phyloP scores from a whole-genome alignment of 2,888 invertebrate genomes.

The Trichogramma evanescens region DNA sequence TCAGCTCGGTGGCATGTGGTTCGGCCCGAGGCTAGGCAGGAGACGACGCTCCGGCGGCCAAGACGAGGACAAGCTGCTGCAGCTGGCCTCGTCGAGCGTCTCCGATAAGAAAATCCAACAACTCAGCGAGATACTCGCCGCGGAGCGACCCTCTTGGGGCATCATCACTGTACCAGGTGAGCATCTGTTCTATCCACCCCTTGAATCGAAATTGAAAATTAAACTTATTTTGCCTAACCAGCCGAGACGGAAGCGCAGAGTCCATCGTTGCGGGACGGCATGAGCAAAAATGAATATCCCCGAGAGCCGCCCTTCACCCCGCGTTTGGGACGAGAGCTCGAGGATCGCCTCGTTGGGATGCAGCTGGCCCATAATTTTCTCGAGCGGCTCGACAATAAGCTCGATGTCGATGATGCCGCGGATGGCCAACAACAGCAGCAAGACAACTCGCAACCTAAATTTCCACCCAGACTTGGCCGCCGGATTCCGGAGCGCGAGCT shows the following conservation, averaged over 20 bases:
- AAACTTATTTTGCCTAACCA: neutral
- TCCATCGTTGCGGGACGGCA: neutral
- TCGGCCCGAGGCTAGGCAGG: slow-evolving; percentile 52
- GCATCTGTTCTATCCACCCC: too few species aligned
- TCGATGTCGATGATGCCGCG: slow-evolving; percentile 25
- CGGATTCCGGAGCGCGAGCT: slow-evolving; percentile 35
- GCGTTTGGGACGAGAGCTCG: slow-evolving; percentile 41
- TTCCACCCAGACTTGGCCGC: slow-evolving; percentile 39
- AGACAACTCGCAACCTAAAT: slow-evolving; percentile 30
- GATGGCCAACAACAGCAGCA: slow-evolving; percentile 32
- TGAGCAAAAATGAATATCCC: slow-evolving; percentile 30
- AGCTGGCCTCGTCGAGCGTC: slow-evolving; percentile 31
- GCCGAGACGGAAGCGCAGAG: neutral
- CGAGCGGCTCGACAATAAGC: slow-evolving; percentile 29
- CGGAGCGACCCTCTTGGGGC: slow-evolving; percentile 40
- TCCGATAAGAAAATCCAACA: slow-evolving; percentile 38
- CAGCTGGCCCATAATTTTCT: slow-evolving; percentile 31
- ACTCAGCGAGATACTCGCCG: slow-evolving; percentile 44
- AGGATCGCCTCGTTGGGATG: slow-evolving; percentile 30
- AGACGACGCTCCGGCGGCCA: slow-evolving; percentile 46
- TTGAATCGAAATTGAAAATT: neutral
- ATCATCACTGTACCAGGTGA: slow-evolving; percentile 44
- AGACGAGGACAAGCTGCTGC: slow-evolving; percentile 36
- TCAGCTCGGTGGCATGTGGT: slow-evolving; percentile 48
- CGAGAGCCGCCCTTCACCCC: slow-evolving; percentile 45